Percentiles rank a stretch among this genome's conserved stretches.
phyloP scores from a whole-genome alignment of 2,113 vertebrate species.

The Phocoena phocoena region DNA sequence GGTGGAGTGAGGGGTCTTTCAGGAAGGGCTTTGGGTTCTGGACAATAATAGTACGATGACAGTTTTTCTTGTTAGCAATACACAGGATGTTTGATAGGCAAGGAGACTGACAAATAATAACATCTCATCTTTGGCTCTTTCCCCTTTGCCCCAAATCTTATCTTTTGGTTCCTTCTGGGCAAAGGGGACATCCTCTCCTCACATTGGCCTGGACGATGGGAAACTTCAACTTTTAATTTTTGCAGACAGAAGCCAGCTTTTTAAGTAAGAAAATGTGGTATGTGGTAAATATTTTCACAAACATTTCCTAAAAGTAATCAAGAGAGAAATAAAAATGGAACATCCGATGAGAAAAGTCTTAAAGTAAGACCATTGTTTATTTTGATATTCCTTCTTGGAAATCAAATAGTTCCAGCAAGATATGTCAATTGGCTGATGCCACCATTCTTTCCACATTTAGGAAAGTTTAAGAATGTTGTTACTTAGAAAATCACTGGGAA shows the following conservation, averaged over 20 bases:
- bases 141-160: background rate
- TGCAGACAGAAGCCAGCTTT: background rate
- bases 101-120: background rate
- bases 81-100: background rate
- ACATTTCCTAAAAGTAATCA: background rate
- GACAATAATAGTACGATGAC: background rate
- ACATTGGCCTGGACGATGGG: background rate
- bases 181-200: background rate
- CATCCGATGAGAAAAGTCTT: background rate
- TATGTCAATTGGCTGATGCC: background rate
- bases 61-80: background rate
- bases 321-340: background rate
- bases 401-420: background rate
- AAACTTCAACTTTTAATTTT: constrained; percentile 4
- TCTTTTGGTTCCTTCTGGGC: background rate
- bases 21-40: background rate
- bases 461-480: constrained; percentile 24
- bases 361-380: background rate
- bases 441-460: constrained; percentile 9
- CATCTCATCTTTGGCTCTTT: background rate
- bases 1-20: background rate
- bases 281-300: background rate
- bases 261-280: background rate
- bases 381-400: background rate
- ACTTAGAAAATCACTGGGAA: background rate